A percentile compares a stretch with the other conserved stretches of the same genome.
phyloP scores from a whole-genome alignment of 2,113 vertebrate species.

The Platycercus adscitus region DNA sequence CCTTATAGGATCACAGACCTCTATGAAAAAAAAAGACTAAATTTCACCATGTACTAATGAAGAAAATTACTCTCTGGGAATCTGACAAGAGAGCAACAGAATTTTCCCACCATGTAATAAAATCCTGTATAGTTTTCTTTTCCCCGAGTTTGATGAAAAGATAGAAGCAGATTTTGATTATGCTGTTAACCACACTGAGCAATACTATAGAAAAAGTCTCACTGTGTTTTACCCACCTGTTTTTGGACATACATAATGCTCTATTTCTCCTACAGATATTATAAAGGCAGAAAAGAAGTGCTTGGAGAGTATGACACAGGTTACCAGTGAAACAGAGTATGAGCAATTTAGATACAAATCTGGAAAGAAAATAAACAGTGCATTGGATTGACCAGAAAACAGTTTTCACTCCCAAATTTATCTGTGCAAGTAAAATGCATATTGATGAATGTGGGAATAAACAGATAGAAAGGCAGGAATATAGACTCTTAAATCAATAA shows the following conservation, averaged over 20 bases:
- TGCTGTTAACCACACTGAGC: neutral
- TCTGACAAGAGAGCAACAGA: neutral
- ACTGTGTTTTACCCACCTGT: slow-evolving; percentile 25
- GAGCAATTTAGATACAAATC: neutral
- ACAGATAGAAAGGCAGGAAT: neutral
- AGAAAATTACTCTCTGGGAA: neutral
- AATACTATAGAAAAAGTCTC: neutral
- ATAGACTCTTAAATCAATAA: neutral
- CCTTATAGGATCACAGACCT: neutral
- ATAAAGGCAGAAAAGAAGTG: neutral
- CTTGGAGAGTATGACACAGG: neutral
- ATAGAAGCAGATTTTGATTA: neutral
- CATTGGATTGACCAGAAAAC: neutral
- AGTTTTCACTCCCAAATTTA: neutral
- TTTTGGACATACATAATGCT: neutral
- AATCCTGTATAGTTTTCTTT: neutral
- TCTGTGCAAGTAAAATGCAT: neutral
- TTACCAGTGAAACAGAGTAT: neutral
- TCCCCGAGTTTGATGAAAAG: neutral
- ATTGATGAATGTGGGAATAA: neutral
- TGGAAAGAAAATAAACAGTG: neutral
- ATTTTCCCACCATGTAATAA: neutral
- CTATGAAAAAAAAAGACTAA: neutral
- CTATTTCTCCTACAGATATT: neutral
- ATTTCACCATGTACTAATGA: neutral